phyloP scores from a whole-genome alignment of 2,888 invertebrate genomes.

The Morpho helenor region DNA sequence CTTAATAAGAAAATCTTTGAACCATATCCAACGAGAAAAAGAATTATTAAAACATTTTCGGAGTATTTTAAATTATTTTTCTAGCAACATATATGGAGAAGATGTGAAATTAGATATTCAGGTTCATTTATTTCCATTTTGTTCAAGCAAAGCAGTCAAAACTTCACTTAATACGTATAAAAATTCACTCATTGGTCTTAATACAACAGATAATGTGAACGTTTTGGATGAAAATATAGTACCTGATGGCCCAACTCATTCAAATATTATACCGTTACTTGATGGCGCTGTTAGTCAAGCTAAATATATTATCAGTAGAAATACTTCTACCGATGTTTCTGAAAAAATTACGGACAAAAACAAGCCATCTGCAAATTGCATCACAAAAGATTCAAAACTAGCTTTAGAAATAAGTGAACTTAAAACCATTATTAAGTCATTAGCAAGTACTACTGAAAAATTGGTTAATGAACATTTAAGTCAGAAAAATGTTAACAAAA shows the following conservation, averaged over 20 bases:
- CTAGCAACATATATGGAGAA: slow-evolving; percentile 35
- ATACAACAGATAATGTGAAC: background rate
- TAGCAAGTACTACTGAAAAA: slow-evolving; percentile 45
- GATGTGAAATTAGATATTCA: slow-evolving; percentile 53
- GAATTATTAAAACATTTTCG: slow-evolving; percentile 39
- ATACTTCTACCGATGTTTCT: slow-evolving; percentile 30
- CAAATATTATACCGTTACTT: slow-evolving; percentile 48
- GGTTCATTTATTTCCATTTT: slow-evolving; percentile 44
- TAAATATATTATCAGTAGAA: slow-evolving; percentile 42
- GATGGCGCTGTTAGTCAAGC: slow-evolving; percentile 49
- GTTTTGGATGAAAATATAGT: background rate
- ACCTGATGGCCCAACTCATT: background rate
- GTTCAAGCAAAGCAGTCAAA: slow-evolving; percentile 25
- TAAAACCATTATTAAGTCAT: slow-evolving; percentile 45
- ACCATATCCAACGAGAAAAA: slow-evolving; percentile 20
- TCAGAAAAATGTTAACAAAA: slow-evolving; percentile 4
- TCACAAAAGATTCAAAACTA: slow-evolving; percentile 32
- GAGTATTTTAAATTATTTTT: slow-evolving; percentile 46
- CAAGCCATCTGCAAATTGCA: slow-evolving; percentile 26
- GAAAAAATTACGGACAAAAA: slow-evolving; percentile 19
- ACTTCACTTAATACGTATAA: background rate
- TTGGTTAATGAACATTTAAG: slow-evolving; percentile 41
- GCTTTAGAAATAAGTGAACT: slow-evolving; percentile 50
- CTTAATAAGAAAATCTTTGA: slow-evolving; percentile 35
- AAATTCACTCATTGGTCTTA: background rate